phyloP scores from a whole-genome alignment of 1,140 invertebrate species.

The Scaptodrosophila lebanonensis region DNA sequence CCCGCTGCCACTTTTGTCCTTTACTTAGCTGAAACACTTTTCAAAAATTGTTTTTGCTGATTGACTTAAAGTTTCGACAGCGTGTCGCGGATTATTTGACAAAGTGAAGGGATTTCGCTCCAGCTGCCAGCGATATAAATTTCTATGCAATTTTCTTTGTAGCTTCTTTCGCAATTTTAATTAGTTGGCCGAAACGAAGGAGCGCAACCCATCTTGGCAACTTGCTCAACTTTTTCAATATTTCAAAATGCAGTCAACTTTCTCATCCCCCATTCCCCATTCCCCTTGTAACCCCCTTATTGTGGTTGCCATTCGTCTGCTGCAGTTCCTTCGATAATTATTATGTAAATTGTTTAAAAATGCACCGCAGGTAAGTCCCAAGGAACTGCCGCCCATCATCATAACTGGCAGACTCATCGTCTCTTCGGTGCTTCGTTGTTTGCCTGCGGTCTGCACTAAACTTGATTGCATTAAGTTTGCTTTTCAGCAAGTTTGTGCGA shows the following conservation, averaged over 20 bases:
- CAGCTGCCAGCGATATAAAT: neutral
- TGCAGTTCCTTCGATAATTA: slow-evolving; percentile 56
- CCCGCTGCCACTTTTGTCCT: slow-evolving; percentile 1
- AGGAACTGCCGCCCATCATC: slow-evolving; percentile 25
- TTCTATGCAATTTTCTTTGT: neutral
- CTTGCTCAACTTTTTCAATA: slow-evolving; percentile 63
- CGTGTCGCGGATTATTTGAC: slow-evolving; percentile 10
- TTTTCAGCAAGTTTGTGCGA: slow-evolving; percentile 20
- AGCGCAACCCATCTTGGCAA: slow-evolving; percentile 31
- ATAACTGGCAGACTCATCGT: slow-evolving; percentile 13
- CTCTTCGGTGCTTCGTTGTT: slow-evolving; percentile 47
- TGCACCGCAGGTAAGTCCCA: slow-evolving; percentile 68
- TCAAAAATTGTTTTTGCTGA: slow-evolving; percentile 56
- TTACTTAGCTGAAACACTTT: slow-evolving; percentile 28
- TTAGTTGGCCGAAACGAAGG: slow-evolving; percentile 29
- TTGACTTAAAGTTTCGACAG: slow-evolving; percentile 59
- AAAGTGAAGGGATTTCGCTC: neutral
- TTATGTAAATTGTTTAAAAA: slow-evolving; percentile 74
- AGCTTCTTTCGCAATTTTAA: slow-evolving; percentile 2
- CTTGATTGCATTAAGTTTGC: slow-evolving; percentile 73
- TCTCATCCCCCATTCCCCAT: slow-evolving; percentile 4
- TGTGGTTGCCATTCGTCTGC: slow-evolving; percentile 7
- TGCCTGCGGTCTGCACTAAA: slow-evolving; percentile 67
- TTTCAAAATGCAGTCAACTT: slow-evolving; percentile 31
- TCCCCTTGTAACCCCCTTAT: slow-evolving; percentile 9